Evolutionary conservation across 2,113 vertebrate genomes (phyloP), one percentile per base, ranked within the genome.

Genomic region (Ancistrus triradiatus): DNA sequence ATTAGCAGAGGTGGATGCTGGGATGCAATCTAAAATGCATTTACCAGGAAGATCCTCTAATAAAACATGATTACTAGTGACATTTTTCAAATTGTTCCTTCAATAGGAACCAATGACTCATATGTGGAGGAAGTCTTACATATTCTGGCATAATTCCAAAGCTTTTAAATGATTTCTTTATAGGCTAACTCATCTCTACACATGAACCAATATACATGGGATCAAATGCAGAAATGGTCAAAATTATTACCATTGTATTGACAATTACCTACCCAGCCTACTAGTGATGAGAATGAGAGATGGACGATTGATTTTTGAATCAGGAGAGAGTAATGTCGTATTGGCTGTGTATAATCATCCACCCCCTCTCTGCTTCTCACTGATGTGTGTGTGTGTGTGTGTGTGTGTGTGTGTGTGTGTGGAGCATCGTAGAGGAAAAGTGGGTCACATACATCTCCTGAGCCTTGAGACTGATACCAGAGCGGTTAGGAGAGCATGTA

Each of bases 351-450:
- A 68, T 68, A 56, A 49, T 68, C 70, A 63, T 68, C 65, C 55
- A 15, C 63, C 63, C 48, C 48, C 56, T 61, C 43, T 49, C 35
- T 62, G 44, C 40, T 17, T 53, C 56, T 63, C 59, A 63, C 59
- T 73, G 59, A 63, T 75, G 64, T 53, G 46, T 47, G 43, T 55
- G 63, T 66, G 57, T 74, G 76, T 75, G 83, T 48, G 17, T 46
- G 43, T 51, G 21, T 56, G 43, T 42, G 21, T 63, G 53, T 66
- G 33, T 59, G 63, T 43, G 28, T 68, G 28, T 68, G 80, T 77
- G 81, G 80, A 81, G 74, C 57, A 77, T 81, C 80, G 74, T 74
- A 75, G 81, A 75, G 50, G 59, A 64, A 73, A 73, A 73, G 53
- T 73, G 70, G 70, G 70, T 68, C 70, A 68, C 70, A 68, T 62